A percentile compares a stretch with the other conserved stretches of the same genome.
phyloP scores from a whole-genome alignment of 2,113 vertebrate species.

The Heptranchias perlo region DNA sequence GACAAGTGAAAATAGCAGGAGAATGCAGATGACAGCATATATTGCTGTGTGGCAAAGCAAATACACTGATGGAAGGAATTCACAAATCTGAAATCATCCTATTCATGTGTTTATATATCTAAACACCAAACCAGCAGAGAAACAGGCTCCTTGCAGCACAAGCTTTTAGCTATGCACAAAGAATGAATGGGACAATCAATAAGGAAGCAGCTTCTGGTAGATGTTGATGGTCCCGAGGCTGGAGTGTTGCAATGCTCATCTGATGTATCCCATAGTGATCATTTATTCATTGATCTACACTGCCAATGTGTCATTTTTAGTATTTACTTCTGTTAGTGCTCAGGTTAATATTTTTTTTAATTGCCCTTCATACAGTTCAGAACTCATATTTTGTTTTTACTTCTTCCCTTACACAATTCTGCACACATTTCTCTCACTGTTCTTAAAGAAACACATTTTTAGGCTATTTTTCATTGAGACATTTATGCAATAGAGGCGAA shows the following conservation, averaged over 20 bases:
- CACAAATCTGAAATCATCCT: neutral
- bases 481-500: neutral
- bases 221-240: neutral
- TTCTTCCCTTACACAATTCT: too few relatives aligned
- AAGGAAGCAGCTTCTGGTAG: neutral
- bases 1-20: neutral
- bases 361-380: neutral
- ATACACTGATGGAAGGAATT: neutral
- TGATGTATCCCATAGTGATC: neutral
- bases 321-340: neutral
- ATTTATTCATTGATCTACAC: neutral
- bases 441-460: neutral
- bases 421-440: neutral
- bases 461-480: neutral
- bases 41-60: neutral
- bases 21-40: neutral
- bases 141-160: neutral
- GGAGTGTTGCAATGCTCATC: neutral
- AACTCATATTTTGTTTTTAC: too few relatives aligned
- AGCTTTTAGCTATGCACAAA: neutral
- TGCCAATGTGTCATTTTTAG: neutral
- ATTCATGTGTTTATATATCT: neutral
- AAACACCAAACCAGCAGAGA: too few relatives aligned
- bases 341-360: neutral
- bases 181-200: neutral